Conservation (phyloP, 2,888 invertebrate species). For the Dryomyza anilis region DNA sequence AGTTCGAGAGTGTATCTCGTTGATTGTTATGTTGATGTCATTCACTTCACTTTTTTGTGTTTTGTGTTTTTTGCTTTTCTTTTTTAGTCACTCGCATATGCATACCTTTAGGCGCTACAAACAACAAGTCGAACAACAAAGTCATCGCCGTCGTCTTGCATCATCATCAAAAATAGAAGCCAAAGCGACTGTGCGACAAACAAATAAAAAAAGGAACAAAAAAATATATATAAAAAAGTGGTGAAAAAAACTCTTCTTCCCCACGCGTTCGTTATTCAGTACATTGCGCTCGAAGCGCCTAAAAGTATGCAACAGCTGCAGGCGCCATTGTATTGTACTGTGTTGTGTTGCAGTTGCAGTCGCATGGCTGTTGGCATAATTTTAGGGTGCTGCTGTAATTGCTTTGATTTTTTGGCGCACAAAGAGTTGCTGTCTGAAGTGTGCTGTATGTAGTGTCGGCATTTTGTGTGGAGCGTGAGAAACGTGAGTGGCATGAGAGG, state of each 20-base stretch:
- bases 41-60: background rate
- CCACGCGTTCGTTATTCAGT: background rate
- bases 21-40: background rate
- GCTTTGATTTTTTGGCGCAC: too few relatives aligned
- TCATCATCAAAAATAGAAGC: too few relatives aligned
- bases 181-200: too few relatives aligned
- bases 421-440: too few relatives aligned
- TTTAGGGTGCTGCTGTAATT: too few relatives aligned
- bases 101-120: background rate
- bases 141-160: background rate
- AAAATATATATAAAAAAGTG: too few relatives aligned
- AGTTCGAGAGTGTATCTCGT: background rate
- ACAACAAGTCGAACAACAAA: too few relatives aligned
- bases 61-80: background rate
- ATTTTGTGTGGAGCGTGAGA: too few relatives aligned
- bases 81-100: background rate
- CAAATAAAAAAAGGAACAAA: too few relatives aligned
- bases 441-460: background rate
- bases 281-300: background rate
- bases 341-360: background rate
- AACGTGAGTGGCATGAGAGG: too few relatives aligned
- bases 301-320: slow-evolving; percentile 3
- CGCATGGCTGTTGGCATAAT: background rate
- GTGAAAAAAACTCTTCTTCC: background rate
- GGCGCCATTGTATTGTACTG: background rate